Conservation (phyloP, 2,113 vertebrate species). For the Cnemophilus loriae region DNA sequence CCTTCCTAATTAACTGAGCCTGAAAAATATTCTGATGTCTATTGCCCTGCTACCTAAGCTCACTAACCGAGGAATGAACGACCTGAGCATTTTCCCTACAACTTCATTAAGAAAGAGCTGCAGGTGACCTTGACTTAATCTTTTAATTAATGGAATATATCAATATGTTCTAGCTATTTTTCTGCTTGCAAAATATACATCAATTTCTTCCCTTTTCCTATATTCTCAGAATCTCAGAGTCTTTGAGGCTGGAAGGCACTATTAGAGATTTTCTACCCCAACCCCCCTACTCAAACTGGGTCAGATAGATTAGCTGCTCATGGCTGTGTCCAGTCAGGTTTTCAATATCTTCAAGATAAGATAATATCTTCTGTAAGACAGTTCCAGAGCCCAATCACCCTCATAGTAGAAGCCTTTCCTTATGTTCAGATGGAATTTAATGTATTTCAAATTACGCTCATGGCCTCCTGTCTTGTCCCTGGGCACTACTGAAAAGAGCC, state of each 20-base stretch:
- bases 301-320: not conserved
- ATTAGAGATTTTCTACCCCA: not conserved
- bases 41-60: not conserved
- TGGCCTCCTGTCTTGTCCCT: not conserved
- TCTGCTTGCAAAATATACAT: not conserved
- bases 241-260: not conserved
- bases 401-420: not conserved
- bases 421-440: not conserved
- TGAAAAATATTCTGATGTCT: not conserved
- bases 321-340: not conserved
- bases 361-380: not conserved
- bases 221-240: not conserved
- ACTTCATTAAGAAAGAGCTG: not conserved
- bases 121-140: not conserved
- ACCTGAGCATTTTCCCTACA: not conserved
- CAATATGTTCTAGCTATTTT: not conserved
- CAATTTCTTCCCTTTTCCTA: not conserved
- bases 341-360: not conserved
- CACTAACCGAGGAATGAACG: not conserved
- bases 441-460: not conserved
- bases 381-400: not conserved
- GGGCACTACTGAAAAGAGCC: not conserved
- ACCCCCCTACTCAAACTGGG: not conserved
- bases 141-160: not conserved
- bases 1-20: not conserved